Base-by-base conservation (phyloP, 2,797 vertebrate species). In the Ceyx erithaca region DNA sequence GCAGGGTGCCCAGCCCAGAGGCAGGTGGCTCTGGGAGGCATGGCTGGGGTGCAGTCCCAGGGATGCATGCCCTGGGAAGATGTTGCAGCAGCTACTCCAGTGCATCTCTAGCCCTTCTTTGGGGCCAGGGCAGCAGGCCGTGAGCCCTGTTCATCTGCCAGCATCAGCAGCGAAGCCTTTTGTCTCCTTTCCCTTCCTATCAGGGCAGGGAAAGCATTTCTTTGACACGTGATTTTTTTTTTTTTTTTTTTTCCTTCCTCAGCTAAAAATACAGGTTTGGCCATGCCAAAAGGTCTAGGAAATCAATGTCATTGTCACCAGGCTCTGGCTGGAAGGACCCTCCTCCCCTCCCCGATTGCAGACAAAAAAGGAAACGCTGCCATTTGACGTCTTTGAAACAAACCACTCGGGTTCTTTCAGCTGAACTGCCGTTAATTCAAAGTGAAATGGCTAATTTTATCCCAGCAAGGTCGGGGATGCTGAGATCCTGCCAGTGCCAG, bases 231-330 rank as follows among this genome's bases (percentile, higher is more conserved):
- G 85, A 85, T 59, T 43, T 57, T 35, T 54, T 37, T 37, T 37
- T 37, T 37, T 37, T 72, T 49, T 77, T 35, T 37, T 14, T 14
- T 5, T 14, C 2, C 6, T 63, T 72, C 57, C 25, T 17, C 57
- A 41, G 91, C 91, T 94, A 92, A 94, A 96, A 94, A 93, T 94
- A 95, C 69, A 22, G 69, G 80, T 85, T 61, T 85, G 80, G 82
- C 82, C 89, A 37, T 12, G 2, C 61, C 33, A 37, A 92, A 89
- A 92, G 91, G 82, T 83, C 87, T 82, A 46, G 72, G 87, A 89
- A 96, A 93, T 95, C 94, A 92, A 85, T 95, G 94, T 91, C 93
- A 87, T 78, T 94, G 93, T 94, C 93, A 89, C 66, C 87, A 80
- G 89, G 87, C 63, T 1, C 76, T 64, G 94, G 41, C 89, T 91